Evolutionary conservation across 2,113 vertebrate species (phyloP).

Genomic region (Macroglossus sobrinus): DNA sequence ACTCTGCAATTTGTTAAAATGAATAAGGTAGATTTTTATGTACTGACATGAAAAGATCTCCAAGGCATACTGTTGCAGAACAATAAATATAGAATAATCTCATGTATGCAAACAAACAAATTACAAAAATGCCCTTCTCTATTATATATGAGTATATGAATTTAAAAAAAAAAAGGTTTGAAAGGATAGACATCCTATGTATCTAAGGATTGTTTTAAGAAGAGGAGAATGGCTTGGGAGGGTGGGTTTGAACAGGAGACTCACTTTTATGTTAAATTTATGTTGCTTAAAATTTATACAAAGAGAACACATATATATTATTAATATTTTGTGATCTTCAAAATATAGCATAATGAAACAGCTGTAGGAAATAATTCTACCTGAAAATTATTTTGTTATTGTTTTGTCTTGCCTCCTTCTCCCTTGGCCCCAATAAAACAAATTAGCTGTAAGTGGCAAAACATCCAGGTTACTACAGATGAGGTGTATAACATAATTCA

Average conservation of each 20-base stretch:
- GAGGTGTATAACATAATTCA: neutral
- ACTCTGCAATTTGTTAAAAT: neutral
- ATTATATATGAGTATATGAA: neutral
- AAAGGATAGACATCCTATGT: neutral
- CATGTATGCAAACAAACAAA: neutral
- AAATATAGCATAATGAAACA: neutral
- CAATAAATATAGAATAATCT: neutral
- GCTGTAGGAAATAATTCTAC: neutral
- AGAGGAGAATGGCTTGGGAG: neutral
- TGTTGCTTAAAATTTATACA: constrained; percentile 21
- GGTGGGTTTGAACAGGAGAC: neutral
- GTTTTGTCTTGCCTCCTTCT: neutral
- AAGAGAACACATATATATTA: neutral
- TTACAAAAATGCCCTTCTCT: neutral
- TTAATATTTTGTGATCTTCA: neutral
- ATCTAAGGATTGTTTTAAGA: neutral
- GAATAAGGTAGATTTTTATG: constrained; percentile 6
- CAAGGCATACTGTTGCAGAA: neutral
- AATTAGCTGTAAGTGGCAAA: neutral
- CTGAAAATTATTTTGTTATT: neutral
- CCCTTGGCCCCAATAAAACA: neutral
- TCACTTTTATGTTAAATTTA: constrained; percentile 22
- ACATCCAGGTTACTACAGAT: neutral
- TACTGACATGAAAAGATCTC: neutral
- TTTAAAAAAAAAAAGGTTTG: neutral